Evolutionary conservation across 2,888 invertebrate species (phyloP).

Genomic region (Eucera pruinosa): DNA sequence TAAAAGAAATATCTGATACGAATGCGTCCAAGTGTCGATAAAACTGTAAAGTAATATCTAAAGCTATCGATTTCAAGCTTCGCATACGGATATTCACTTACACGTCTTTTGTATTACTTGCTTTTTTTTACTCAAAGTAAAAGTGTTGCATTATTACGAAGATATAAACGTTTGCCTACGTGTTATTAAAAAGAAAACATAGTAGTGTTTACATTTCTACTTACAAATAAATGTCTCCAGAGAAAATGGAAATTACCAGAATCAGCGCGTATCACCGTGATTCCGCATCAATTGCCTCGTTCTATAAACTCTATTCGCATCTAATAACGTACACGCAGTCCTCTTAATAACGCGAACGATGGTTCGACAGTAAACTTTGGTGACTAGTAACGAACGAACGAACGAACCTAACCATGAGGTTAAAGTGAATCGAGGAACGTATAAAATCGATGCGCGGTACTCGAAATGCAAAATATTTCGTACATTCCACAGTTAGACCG

Average conservation of each 20-base stretch:
- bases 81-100: too few relatives aligned
- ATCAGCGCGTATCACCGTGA: not conserved
- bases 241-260: not conserved
- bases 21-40: too few relatives aligned
- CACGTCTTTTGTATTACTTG: too few relatives aligned
- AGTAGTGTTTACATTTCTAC: not conserved
- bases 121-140: too few relatives aligned
- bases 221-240: not conserved
- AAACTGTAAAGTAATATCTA: too few relatives aligned
- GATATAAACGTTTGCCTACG: too few relatives aligned
- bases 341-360: conserved; percentile 20
- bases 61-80: too few relatives aligned
- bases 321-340: not conserved
- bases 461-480: conserved; percentile 29
- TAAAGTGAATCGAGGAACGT: conserved; percentile 15
- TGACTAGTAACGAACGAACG: not conserved
- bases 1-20: too few relatives aligned
- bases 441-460: conserved; percentile 23
- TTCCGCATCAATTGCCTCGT: not conserved
- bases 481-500: not conserved
- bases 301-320: not conserved
- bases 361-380: conserved; percentile 20
- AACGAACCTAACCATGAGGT: not conserved
- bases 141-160: too few relatives aligned
- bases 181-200: not conserved